These are phyloP conservation scores for Conopomorpha cramerella DNA, from an alignment of 1,140 invertebrate species.

Conservation along the genomic window DNA sequence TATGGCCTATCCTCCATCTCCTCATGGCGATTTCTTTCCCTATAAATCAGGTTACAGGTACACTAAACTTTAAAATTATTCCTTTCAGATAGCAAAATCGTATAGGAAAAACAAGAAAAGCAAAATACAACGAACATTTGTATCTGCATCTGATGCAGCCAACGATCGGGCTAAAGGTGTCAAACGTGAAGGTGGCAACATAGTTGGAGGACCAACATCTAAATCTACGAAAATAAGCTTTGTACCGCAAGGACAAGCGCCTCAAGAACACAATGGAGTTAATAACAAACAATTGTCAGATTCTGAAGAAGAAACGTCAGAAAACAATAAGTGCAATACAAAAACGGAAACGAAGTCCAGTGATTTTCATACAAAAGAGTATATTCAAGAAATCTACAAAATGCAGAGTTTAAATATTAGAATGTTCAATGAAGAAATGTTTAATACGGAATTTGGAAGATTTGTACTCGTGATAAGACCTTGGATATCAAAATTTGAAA, in stretches of 20 bases:
- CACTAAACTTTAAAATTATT: slow-evolving; percentile 6
- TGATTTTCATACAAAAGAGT: slow-evolving; percentile 13
- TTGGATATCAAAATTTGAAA: slow-evolving; percentile 26
- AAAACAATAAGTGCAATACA: neutral
- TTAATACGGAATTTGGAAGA: slow-evolving; percentile 26
- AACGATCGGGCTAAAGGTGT: slow-evolving; percentile 55
- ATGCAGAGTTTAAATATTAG: slow-evolving; percentile 24
- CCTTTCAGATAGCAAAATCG: slow-evolving; percentile 60
- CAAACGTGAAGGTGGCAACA: slow-evolving; percentile 56
- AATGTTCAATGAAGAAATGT: slow-evolving; percentile 32
- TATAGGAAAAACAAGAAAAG: slow-evolving; percentile 62
- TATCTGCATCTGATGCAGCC: slow-evolving; percentile 68
- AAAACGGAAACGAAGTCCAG: slow-evolving; percentile 6
- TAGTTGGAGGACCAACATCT: slow-evolving; percentile 11
- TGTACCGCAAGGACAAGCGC: slow-evolving; percentile 18
- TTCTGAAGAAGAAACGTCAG: neutral
- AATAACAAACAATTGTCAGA: neutral
- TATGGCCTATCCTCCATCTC: too few species aligned
- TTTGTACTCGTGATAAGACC: slow-evolving; percentile 33
- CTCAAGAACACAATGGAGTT: neutral
- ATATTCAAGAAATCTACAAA: slow-evolving; percentile 22
- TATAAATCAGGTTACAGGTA: neutral
- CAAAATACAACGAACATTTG: slow-evolving; percentile 67
- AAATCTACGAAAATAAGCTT: slow-evolving; percentile 32
- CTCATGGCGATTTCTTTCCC: too few species aligned